Base-by-base conservation (phyloP, 2,113 vertebrate species). In the Cheilinus undulatus region DNA sequence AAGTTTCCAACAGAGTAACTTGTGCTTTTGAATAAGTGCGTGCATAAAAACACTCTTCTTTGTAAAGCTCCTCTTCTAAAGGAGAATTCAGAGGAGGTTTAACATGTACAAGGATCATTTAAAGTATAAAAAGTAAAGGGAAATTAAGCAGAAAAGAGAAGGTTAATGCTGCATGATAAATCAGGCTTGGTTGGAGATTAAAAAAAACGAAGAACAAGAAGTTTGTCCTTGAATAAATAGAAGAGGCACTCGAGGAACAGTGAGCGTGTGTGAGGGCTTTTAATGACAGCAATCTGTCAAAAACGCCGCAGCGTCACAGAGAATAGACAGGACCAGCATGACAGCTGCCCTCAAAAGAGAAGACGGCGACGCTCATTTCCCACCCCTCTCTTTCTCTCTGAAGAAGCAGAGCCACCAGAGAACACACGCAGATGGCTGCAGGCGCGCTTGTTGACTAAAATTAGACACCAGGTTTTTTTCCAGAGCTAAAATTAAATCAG, bases 231-330 rank as follows among this genome's bases (percentile, higher is more conserved):
- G 86, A 80, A 50, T 69, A 74, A 69, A 69, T 64, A 71, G 27
- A 46, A 82, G 66, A 73, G 17, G 34, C 58, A 38, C 72, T 76
- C 10, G 34, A 24, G 53, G 72, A 80, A 79, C 43, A 46, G 56
- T 65, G 72, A 50, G 66, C 10, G 45, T 36, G 38, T 53, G 69
- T 42, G 61, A 30, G 57, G 36, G 84, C 65, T 76, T 84, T 77
- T 83, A 87, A 90, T 79, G 86, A 84, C 86, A 84, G 73, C 52
- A 30, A 85, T 91, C 84, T 66, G 78, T 91, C 86, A 88, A 78
- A 85, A 73, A 78, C 27, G 9, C 54, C n/a, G 0, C 42, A 45
- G 61, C 28, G 71, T 74, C 72, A 67, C 46, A 30, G 34, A 64
- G 74, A 76, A 62, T 23, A 76, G 81, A 85, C 69, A 61, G 49